A percentile compares a stretch with the other conserved stretches of the same genome.
Evolutionary conservation across 2,113 vertebrate species (phyloP).

Genomic region (Rhineura floridana): DNA sequence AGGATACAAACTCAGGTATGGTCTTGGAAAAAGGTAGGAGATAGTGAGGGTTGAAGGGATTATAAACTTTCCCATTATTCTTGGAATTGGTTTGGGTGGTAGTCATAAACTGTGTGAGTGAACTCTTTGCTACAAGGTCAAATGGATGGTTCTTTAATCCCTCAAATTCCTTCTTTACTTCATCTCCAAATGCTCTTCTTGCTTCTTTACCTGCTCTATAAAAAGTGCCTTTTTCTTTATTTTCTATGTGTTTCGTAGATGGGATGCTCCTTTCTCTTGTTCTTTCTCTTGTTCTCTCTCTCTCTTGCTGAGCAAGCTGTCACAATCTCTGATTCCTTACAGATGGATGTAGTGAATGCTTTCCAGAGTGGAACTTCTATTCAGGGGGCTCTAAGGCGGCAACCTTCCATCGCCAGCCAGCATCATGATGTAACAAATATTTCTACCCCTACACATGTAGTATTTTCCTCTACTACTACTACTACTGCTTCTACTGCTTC

Average conservation of each 20-base stretch:
- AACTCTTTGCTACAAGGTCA: constrained; percentile 58
- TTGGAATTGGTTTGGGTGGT: constrained; percentile 58
- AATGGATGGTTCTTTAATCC: constrained; percentile 65
- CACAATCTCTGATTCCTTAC: constrained; percentile 99
- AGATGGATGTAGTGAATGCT: constrained; percentile 99
- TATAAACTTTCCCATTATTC: constrained; percentile 57
- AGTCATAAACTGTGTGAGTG: constrained; percentile 62
- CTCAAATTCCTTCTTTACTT: constrained; percentile 64
- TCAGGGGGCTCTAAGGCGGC: constrained; percentile 99
- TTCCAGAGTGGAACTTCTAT: constrained; percentile 99
- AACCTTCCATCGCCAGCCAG: constrained; percentile 99
- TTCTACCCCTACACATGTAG: constrained; percentile 99
- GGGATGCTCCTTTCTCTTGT: constrained; percentile 86
- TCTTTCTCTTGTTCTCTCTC: constrained; percentile 85
- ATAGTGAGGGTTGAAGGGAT: constrained; percentile 46
- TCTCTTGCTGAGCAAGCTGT: constrained; percentile 94
- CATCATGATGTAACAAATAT: constrained; percentile 99
- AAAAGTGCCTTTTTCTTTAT: constrained; percentile 84
- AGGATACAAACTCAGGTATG: constrained; percentile 99
- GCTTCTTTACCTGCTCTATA: constrained; percentile 75
- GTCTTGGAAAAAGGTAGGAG: constrained; percentile 75
- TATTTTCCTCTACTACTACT: constrained; percentile 99
- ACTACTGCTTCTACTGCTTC: constrained; percentile 99
- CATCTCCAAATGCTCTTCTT: constrained; percentile 77
- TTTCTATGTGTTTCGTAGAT: constrained; percentile 81